These are phyloP conservation scores for Caenorhabditis sp. DNA, from an alignment of 2,888 invertebrate species.

Conservation along the genomic window DNA sequence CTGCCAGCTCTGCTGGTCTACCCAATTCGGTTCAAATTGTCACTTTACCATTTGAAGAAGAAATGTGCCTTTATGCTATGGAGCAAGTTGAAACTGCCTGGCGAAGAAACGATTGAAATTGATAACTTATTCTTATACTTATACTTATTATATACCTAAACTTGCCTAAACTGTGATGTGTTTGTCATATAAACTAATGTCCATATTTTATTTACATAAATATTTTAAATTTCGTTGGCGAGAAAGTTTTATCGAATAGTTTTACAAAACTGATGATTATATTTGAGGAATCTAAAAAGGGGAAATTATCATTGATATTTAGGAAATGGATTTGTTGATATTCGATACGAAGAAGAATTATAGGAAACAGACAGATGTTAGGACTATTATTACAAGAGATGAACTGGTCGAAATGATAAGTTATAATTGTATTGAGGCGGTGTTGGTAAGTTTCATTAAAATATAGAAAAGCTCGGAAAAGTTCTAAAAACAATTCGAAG, in stretches of 20 bases:
- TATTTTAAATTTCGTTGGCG: not conserved
- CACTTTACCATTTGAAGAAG: conserved; percentile 58
- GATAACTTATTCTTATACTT: too few relatives aligned
- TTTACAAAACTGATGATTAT: not conserved
- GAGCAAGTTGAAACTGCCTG: conserved; percentile 43
- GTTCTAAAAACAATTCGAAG: too few relatives aligned
- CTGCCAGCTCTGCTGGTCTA: conserved; percentile 51
- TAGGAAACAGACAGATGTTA: not conserved
- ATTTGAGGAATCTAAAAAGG: too few relatives aligned
- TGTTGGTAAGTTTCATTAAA: conserved; percentile 11
- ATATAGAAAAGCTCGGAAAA: not conserved
- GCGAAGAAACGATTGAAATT: not conserved
- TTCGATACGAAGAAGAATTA: conserved; percentile 26
- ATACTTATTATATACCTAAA: too few relatives aligned
- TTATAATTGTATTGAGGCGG: conserved; percentile 4
- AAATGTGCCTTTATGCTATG: conserved; percentile 61
- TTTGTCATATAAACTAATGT: not conserved
- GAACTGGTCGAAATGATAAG: conserved; percentile 15
- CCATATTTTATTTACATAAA: not conserved
- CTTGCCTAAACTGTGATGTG: not conserved
- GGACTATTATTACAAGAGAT: conserved; percentile 6
- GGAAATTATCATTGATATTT: not conserved
- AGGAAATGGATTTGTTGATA: conserved; percentile 30
- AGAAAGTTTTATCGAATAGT: not conserved
- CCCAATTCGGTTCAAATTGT: conserved; percentile 65